Percentiles rank a stretch among this genome's conserved stretches.
These are phyloP conservation scores for Dryococelus australis DNA, from an alignment of 2,888 invertebrate genomes.

Conservation along the genomic window DNA sequence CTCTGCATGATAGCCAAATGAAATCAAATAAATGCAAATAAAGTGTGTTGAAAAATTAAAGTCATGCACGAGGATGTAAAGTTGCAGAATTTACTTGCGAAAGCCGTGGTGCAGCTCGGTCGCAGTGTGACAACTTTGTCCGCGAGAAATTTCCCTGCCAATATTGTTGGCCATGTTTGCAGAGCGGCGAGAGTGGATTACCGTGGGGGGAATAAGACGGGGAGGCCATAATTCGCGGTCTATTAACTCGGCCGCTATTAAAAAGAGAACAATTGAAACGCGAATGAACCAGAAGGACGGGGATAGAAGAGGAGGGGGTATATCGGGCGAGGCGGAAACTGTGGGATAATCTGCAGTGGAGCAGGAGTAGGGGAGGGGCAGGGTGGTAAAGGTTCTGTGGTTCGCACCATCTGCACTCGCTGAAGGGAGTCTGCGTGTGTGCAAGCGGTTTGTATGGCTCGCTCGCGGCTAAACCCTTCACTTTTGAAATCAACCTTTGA, in stretches of 20 bases:
- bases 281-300: background rate
- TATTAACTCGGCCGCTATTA: background rate
- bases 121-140: background rate
- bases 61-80: no score
- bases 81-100: no score
- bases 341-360: background rate
- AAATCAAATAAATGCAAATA: no score
- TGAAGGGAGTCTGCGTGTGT: no score
- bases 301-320: background rate
- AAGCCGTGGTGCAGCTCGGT: no score
- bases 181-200: background rate
- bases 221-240: background rate
- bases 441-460: no score
- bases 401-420: background rate
- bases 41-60: no score
- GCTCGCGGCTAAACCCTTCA: no score
- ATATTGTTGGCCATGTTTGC: background rate
- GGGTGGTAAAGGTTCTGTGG: background rate
- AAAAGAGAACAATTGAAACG: constrained; percentile 3
- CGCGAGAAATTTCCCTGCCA: background rate
- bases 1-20: no score
- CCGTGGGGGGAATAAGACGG: background rate
- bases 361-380: background rate
- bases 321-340: background rate
- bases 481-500: no score